Base-by-base conservation (phyloP, 2,797 vertebrate genomes). In the Pseudochirops corinnae region DNA sequence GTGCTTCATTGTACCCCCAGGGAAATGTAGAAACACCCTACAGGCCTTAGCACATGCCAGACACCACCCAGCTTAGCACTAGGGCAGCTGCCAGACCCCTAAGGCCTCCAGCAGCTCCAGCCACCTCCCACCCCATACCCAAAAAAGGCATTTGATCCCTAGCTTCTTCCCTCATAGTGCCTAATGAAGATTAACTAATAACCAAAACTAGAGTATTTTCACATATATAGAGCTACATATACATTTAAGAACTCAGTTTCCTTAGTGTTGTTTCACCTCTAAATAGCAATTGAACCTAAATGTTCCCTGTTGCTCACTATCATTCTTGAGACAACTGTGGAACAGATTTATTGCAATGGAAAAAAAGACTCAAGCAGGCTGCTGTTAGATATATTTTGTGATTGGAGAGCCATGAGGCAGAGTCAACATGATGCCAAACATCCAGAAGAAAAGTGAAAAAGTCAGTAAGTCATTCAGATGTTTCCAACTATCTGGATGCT, bases 251-350 rank as follows among this genome's bases (percentile, higher is more conserved):
- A 92, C 46, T 92, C 67, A 60, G 26, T 29, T 58, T 39, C 33
- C 29, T 95, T 53, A 53, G 31, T 87, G 57, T 18, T 5, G 3
- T 94, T 92, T 96, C 56, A 67, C 56, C 46, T 95, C 16, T 60
- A 93, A 94, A 93, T 67, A 29, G 74, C 92, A 92, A 56, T 95
- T 93, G 91, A 91, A 96, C 55, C 28, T 55, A 91, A 46, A 52
- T 90, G 6, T 14, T 90, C 18, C 95, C 55, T 91, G 11, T 53
- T 92, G 56, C 29, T 26, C 24, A 55, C 91, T 33, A 57, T 93
- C 90, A 55, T 90, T 94, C 33, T 96, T 93, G 91, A 93, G 67
- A 93, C 90, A 96, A 56, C 24, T 52, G 0, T 82, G 55, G 91
- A 29, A 39, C 50, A 92, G 31, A 18, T 74, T 96, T 95, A 92